Conservation (phyloP, 2,797 vertebrate species). For the Oryzias dopingdopingensis region DNA sequence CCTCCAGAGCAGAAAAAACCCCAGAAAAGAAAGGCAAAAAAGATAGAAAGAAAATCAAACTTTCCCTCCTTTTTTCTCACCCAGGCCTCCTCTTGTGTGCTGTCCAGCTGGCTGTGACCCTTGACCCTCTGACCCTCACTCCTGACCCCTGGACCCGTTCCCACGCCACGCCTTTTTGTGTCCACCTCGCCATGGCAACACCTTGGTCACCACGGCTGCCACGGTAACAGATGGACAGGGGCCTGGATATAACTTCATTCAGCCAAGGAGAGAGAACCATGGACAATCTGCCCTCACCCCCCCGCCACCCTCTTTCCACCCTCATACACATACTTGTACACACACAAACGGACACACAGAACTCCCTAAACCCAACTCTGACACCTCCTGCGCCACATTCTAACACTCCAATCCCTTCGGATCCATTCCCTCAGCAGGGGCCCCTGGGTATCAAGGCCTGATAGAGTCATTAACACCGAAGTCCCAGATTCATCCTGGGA, state of each 20-base stretch:
- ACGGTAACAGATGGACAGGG: constrained; percentile 84
- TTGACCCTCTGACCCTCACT: constrained; percentile 78
- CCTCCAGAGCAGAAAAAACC: constrained; percentile 31
- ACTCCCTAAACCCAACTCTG: constrained; percentile 43
- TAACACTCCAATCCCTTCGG: constrained; percentile 54
- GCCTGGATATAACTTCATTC: constrained; percentile 80
- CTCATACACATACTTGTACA: constrained; percentile 42
- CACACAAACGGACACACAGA: constrained; percentile 32
- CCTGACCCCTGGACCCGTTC: constrained; percentile 82
- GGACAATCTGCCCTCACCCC: constrained; percentile 64
- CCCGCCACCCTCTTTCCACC: constrained; percentile 3
- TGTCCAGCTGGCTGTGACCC: constrained; percentile 83
- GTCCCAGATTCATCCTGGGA: constrained; percentile 62
- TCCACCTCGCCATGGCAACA: constrained; percentile 78
- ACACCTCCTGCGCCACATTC: constrained; percentile 58
- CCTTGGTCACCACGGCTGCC: constrained; percentile 76
- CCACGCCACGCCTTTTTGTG: constrained; percentile 85
- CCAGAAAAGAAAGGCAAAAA: constrained; percentile 50
- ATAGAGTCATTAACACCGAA: constrained; percentile 74
- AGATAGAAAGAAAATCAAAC: constrained; percentile 52
- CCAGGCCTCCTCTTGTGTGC: constrained; percentile 77
- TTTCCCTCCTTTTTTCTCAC: constrained; percentile 77
- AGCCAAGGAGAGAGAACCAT: constrained; percentile 56
- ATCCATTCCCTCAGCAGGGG: constrained; percentile 56
- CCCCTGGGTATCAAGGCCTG: constrained; percentile 56